Conservation (phyloP, 2,113 vertebrate species). For the Macaca nemestrina region DNA sequence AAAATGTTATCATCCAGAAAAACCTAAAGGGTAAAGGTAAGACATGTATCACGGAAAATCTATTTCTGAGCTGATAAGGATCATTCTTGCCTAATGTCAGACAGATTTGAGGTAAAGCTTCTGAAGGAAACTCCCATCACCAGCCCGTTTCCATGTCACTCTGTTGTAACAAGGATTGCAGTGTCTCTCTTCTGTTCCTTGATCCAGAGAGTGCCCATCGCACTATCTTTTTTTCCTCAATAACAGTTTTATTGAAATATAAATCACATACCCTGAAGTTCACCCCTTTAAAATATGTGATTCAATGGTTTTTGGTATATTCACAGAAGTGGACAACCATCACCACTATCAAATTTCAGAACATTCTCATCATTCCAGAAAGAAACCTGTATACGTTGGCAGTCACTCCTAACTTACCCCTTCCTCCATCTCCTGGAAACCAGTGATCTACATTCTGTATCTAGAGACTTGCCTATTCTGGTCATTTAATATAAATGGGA, state of each 20-base stretch:
- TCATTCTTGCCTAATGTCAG: background rate
- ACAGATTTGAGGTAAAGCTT: background rate
- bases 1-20: background rate
- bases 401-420: background rate
- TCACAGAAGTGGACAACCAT: background rate
- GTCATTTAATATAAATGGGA: background rate
- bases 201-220: background rate
- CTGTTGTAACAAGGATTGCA: background rate
- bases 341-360: background rate
- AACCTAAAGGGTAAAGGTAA: background rate
- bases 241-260: background rate
- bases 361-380: background rate
- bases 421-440: background rate
- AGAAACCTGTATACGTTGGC: background rate
- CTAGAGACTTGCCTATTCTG: background rate
- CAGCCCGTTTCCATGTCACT: fast-evolving
- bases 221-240: background rate
- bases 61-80: background rate
- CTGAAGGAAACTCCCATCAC: background rate
- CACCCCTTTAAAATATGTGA: background rate
- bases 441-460: background rate
- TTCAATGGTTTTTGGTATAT: background rate
- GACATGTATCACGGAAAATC: background rate
- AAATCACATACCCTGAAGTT: background rate
- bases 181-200: background rate